A percentile compares a stretch with the other conserved stretches of the same genome.
Conservation (phyloP, 2,797 vertebrate species). For the Myotis vivesi region DNA sequence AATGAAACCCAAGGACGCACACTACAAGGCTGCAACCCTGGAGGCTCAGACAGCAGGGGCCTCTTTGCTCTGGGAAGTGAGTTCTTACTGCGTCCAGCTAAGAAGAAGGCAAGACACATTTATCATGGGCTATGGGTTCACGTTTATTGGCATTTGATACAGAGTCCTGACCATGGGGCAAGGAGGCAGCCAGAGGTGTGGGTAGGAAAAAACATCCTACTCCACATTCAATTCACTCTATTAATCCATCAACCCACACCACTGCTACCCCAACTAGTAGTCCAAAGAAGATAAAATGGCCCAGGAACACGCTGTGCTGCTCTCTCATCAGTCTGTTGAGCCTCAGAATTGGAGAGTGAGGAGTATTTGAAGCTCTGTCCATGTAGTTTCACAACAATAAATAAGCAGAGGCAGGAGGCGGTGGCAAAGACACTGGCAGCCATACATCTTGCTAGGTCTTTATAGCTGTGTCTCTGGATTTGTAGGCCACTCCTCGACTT, state of each 20-base stretch:
- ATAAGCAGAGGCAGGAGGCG: not conserved
- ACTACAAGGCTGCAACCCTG: not conserved
- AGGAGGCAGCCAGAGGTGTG: not conserved
- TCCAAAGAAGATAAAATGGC: slow-evolving; percentile 45
- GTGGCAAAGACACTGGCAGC: not conserved
- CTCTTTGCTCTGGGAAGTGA: not conserved
- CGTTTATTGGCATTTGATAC: slow-evolving; percentile 55
- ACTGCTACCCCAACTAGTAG: not conserved
- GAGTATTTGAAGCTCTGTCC: not conserved
- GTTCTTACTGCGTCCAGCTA: not conserved
- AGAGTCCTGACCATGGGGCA: not conserved
- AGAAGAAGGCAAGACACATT: not conserved
- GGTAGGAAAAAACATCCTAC: slow-evolving; percentile 21
- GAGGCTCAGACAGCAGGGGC: not conserved
- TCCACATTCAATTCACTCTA: not conserved
- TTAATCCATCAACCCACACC: not conserved
- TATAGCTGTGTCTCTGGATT: slow-evolving; percentile 97
- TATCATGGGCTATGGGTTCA: not conserved
- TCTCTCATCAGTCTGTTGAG: not conserved
- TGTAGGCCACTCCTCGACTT: slow-evolving; percentile 97
- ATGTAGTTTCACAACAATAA: slow-evolving; percentile 18
- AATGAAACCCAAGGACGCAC: not conserved
- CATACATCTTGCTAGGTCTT: slow-evolving; percentile 86
- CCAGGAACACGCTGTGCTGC: not conserved
- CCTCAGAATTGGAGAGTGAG: not conserved